Percentiles rank a stretch among this genome's conserved stretches.
These are phyloP conservation scores for Coelinius sp. DNA, from an alignment of 2,888 invertebrate species.

Conservation along the genomic window DNA sequence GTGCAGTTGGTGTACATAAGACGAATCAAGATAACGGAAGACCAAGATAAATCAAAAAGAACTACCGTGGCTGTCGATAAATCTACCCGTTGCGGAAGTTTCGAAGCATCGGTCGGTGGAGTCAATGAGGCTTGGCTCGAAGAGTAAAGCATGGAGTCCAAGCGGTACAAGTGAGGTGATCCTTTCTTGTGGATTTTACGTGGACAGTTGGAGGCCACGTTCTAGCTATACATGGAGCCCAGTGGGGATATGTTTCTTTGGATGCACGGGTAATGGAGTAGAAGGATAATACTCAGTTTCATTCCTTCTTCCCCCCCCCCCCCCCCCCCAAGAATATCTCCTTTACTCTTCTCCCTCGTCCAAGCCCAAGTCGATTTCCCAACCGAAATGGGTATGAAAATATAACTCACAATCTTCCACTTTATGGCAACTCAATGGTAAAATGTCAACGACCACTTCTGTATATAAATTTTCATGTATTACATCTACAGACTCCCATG, in stretches of 20 bases:
- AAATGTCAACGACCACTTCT: conserved; percentile 19
- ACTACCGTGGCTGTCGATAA: conserved; percentile 39
- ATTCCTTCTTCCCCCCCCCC: background rate
- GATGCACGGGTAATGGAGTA: conserved; percentile 64
- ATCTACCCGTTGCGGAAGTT: conserved; percentile 15
- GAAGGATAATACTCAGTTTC: conserved; percentile 67
- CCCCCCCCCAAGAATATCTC: conserved; percentile 8
- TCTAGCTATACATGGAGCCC: background rate
- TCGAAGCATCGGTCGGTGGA: conserved; percentile 60
- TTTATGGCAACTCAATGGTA: conserved; percentile 37
- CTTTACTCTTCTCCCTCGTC: background rate
- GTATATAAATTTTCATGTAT: conserved; percentile 31
- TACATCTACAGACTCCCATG: conserved; percentile 9
- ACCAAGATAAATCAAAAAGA: conserved; percentile 35
- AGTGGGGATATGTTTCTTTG: conserved; percentile 32
- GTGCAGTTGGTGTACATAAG: background rate
- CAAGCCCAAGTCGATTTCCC: background rate
- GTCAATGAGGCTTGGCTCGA: conserved; percentile 64
- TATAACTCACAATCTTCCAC: conserved; percentile 60
- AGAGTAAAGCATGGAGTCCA: background rate
- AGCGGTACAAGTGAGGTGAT: conserved; percentile 12
- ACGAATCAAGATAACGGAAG: conserved; percentile 26
- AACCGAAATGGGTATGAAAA: conserved; percentile 58
- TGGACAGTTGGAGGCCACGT: conserved; percentile 25
- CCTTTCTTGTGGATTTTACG: conserved; percentile 55